Percentiles rank a stretch among this genome's conserved stretches.
phyloP scores from a whole-genome alignment of 2,113 vertebrate species.

The Gila orcuttii region DNA sequence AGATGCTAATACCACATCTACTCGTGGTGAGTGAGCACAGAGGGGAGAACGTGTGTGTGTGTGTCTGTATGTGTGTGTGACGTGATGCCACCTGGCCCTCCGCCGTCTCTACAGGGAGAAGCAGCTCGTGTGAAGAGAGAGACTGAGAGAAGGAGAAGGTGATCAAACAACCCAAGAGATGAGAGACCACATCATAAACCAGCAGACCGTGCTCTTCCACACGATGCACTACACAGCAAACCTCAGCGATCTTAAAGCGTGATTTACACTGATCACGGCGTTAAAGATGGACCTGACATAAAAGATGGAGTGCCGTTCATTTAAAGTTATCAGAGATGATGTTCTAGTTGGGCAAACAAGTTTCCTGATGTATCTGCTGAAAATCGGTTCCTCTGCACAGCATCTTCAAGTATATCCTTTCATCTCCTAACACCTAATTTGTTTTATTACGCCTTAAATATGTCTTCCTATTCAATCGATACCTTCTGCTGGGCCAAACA shows the following conservation, averaged over 20 bases:
- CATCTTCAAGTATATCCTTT: not conserved
- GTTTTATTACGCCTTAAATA: not conserved
- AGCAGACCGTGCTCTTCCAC: constrained; percentile 47
- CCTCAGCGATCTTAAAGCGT: constrained; percentile 16
- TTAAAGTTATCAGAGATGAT: constrained; percentile 6
- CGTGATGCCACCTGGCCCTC: constrained; percentile 20
- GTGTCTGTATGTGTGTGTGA: constrained; percentile 8
- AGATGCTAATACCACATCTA: not conserved
- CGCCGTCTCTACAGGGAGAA: constrained; percentile 5
- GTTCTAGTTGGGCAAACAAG: constrained; percentile 1
- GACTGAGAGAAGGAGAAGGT: not conserved
- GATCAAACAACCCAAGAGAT: constrained; percentile 10
- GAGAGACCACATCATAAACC: constrained; percentile 38
- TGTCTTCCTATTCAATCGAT: not conserved
- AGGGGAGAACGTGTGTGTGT: constrained; percentile 18
- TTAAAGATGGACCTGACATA: constrained; percentile 27
- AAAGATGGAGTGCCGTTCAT: constrained; percentile 27
- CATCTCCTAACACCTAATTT: not conserved
- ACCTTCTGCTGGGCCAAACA: not conserved
- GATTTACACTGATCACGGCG: not conserved
- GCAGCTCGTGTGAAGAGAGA: not conserved
- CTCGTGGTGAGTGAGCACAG: not conserved
- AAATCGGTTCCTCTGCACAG: not conserved
- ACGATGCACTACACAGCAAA: constrained; percentile 41
- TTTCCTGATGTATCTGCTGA: not conserved